Evolutionary conservation across 1,140 invertebrate species (phyloP), one percentile per base, ranked within the genome.

Genomic region (Maniola jurtina): DNA sequence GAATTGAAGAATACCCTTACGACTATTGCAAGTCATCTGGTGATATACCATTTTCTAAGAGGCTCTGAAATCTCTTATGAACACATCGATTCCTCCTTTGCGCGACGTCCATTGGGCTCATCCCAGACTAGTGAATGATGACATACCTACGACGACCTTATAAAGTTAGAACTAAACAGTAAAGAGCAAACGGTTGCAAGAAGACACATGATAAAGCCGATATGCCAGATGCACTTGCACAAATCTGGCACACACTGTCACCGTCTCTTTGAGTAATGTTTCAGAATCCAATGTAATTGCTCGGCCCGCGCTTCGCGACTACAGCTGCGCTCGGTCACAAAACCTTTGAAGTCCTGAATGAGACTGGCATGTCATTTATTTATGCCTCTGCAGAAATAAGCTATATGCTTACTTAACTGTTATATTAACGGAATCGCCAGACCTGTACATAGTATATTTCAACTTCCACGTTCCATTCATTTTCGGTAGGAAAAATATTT

Each of bases 271-370:
- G 73, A 77, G 70, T 75, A 71, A 70, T 76, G 70, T 72, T 65
- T 62, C 54, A 65, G 66, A 61, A 70, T 70, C 60, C 70, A 68
- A 72, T 72, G 67, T 63, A 75, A 75, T 71, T 69, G 68, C 57
- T 54, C 57, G 56, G 64, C 61, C 45, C 47, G 64, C 57, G 55
- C 66, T 14, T 55, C 38, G 62, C 56, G 62, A 71, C 61, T 66
- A 63, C 68, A 75, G 63, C 70, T 75, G 76, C 63, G 66, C 48
- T 63, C 65, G 64, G 66, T 62, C 59, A 62, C n/a, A 61, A 58
- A 50, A 71, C 71, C 58, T 74, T 72, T 74, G 69, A 76, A 68
- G 72, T 73, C 50, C 57, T 71, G 67, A 71, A 71, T 75, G 69
- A 48, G 52, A 55, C 58, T 71, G 68, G 68, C 65, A 71, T 61